Percentiles rank a stretch among this genome's conserved stretches.
Conservation (phyloP, 2,797 vertebrate species). For the Ataeniobius toweri region DNA sequence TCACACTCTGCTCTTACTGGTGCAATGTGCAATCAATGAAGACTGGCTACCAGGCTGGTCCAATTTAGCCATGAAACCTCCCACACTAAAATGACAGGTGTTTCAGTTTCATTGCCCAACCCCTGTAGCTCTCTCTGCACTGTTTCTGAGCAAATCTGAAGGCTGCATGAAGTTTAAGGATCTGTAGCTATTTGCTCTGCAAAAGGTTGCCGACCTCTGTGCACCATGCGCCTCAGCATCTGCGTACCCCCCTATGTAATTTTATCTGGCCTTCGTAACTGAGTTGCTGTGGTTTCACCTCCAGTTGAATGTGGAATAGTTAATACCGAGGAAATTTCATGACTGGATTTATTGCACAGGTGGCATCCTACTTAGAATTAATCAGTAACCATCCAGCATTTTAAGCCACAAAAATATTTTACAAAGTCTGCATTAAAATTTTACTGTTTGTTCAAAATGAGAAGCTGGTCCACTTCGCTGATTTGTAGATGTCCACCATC, state of each 20-base stretch:
- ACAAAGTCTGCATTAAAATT: background rate
- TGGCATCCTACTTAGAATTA: background rate
- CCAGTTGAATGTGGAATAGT: background rate
- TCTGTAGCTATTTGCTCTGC: background rate
- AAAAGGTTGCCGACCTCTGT: background rate
- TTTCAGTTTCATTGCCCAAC: no score
- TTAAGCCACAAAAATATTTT: conserved; percentile 1
- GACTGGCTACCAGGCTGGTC: no score
- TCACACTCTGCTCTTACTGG: no score
- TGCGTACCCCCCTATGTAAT: no score
- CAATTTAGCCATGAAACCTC: no score
- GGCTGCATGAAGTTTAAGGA: background rate
- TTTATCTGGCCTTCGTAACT: no score
- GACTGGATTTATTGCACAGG: background rate
- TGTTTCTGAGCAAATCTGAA: background rate
- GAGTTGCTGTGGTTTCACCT: background rate
- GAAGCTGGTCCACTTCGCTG: background rate
- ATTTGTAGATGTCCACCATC: conserved; percentile 14
- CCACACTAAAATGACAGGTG: no score
- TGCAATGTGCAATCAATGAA: no score
- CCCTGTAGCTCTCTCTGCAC: background rate
- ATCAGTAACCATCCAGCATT: background rate
- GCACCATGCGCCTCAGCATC: background rate
- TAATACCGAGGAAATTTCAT: no score
- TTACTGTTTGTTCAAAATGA: background rate